Percentiles rank a stretch among this genome's conserved stretches.
Evolutionary conservation across 2,797 vertebrate species (phyloP).

Genomic region (Enteromius radiatus): DNA sequence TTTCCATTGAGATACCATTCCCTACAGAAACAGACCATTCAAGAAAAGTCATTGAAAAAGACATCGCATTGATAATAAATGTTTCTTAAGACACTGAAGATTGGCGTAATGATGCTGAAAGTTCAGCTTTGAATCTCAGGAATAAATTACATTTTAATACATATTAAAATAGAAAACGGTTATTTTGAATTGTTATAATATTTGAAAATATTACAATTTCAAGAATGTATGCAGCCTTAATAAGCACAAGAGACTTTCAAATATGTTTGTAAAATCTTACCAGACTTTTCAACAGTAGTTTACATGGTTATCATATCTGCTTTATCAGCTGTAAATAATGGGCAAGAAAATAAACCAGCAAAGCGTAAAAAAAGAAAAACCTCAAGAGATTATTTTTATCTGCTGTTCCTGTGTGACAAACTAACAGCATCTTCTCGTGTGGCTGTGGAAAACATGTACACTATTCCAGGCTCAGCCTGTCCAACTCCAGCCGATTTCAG

Average conservation of each 20-base stretch:
- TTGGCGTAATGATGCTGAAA: not conserved
- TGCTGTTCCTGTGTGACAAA: not conserved
- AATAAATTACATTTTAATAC: not conserved
- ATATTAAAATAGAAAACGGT: not conserved
- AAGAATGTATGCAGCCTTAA: not conserved
- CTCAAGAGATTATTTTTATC: not conserved
- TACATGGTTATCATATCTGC: not conserved
- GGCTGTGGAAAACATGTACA: not conserved
- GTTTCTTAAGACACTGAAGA: not conserved
- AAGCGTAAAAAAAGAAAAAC: not conserved
- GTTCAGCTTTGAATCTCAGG: not conserved
- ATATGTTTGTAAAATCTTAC: not conserved
- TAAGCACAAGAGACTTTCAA: not conserved
- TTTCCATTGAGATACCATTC: slow-evolving; percentile 96
- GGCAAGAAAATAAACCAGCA: not conserved
- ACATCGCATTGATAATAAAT: not conserved
- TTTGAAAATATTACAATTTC: not conserved
- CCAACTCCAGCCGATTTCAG: slow-evolving; percentile 1
- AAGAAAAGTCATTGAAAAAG: too few species aligned
- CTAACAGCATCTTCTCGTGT: not conserved
- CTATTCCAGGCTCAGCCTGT: not conserved
- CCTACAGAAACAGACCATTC: slow-evolving; percentile 33
- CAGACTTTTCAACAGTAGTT: not conserved
- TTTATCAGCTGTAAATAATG: not conserved
- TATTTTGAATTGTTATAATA: not conserved